Percentiles rank a stretch among this genome's conserved stretches.
Evolutionary conservation across 2,113 vertebrate genomes (phyloP).

Genomic region (Pardalotus punctatus): DNA sequence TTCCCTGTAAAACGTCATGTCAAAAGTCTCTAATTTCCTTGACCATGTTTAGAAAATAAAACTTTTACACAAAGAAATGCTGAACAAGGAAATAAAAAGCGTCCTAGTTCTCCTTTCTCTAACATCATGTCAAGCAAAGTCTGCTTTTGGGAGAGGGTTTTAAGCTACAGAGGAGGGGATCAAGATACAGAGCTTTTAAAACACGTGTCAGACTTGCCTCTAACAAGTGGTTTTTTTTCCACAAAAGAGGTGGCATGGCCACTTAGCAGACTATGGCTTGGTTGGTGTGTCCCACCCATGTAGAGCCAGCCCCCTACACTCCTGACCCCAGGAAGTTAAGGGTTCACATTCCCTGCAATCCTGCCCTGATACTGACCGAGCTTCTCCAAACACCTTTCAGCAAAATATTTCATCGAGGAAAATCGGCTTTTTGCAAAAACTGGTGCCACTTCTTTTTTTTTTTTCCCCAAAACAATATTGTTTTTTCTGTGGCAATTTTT

Average conservation of each 20-base stretch:
- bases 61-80: not conserved
- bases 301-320: not conserved
- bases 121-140: not conserved
- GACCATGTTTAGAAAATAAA: not conserved
- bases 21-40: not conserved
- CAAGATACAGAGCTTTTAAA: not conserved
- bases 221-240: not conserved
- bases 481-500: not conserved
- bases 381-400: not conserved
- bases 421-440: not conserved
- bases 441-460: too few relatives aligned
- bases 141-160: not conserved
- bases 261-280: not conserved
- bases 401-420: not conserved
- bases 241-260: not conserved
- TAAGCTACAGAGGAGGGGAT: not conserved
- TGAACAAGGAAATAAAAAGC: not conserved
- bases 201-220: not conserved
- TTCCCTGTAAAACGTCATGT: not conserved
- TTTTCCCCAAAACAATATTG: not conserved
- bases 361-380: not conserved
- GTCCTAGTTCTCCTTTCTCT: not conserved
- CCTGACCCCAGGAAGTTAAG: not conserved
- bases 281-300: not conserved
- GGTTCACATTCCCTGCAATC: not conserved